phyloP scores from a whole-genome alignment of 2,888 invertebrate species.

The Cylloceria caligata region DNA sequence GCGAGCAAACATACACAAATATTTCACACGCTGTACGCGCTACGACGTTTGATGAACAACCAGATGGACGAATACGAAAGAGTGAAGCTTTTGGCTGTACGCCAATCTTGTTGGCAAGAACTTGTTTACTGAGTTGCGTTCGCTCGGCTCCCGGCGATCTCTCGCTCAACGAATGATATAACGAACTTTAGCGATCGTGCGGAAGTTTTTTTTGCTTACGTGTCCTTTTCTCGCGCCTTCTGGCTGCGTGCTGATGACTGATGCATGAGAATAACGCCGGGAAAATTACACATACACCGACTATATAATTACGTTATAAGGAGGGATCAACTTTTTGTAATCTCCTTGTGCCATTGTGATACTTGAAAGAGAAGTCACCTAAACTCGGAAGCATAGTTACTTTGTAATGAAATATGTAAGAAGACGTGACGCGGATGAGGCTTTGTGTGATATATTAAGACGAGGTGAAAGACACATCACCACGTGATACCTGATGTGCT shows the following conservation, averaged over 20 bases:
- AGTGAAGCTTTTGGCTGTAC: constrained; percentile 67
- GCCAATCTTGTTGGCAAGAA: constrained; percentile 72
- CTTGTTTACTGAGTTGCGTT: constrained; percentile 77
- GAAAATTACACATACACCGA: background rate
- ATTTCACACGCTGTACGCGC: constrained; percentile 8
- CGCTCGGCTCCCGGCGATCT: constrained; percentile 54
- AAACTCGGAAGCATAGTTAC: background rate
- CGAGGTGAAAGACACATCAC: too few relatives aligned
- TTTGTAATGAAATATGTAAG: constrained; percentile 1
- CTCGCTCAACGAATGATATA: constrained; percentile 72
- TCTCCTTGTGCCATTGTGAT: background rate
- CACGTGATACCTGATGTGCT: too few relatives aligned
- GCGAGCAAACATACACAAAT: constrained; percentile 23
- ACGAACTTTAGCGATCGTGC: constrained; percentile 71
- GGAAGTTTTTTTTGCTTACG: constrained; percentile 5
- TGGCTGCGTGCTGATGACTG: constrained; percentile 17
- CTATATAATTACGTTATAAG: constrained; percentile 11
- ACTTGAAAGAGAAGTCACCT: background rate
- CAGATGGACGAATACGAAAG: constrained; percentile 69
- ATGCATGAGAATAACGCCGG: background rate
- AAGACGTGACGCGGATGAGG: background rate
- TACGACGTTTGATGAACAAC: constrained; percentile 48
- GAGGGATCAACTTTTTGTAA: constrained; percentile 18
- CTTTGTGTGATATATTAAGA: too few relatives aligned
- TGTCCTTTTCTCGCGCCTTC: constrained; percentile 2